phyloP scores from a whole-genome alignment of 2,888 invertebrate species.

The Tyria jacobaeae region DNA sequence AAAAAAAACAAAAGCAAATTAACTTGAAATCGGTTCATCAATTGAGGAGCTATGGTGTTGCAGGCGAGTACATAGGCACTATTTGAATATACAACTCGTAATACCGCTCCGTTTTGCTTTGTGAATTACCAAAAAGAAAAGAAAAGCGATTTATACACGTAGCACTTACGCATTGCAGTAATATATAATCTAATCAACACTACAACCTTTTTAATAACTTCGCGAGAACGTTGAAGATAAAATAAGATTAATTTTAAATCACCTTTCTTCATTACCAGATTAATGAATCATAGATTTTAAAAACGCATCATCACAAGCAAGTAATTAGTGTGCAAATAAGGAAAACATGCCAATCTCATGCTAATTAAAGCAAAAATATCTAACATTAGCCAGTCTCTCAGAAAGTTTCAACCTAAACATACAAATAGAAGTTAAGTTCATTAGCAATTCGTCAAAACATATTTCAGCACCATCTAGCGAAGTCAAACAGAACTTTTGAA shows the following conservation, averaged over 20 bases:
- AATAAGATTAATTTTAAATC: not conserved
- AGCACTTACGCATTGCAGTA: not conserved
- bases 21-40: too few species aligned
- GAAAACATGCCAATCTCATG: not conserved
- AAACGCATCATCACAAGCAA: not conserved
- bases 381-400: not conserved
- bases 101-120: too few species aligned
- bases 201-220: not conserved
- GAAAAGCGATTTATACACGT: not conserved
- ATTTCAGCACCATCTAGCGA: too few species aligned
- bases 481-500: too few species aligned
- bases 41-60: too few species aligned
- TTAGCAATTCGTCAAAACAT: too few species aligned
- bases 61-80: too few species aligned
- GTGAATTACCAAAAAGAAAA: too few species aligned
- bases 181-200: not conserved
- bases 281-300: not conserved
- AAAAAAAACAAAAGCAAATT: too few species aligned
- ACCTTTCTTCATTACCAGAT: not conserved
- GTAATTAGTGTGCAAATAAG: not conserved
- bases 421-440: too few species aligned
- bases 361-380: not conserved
- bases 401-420: too few species aligned
- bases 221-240: not conserved
- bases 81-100: too few species aligned